These are phyloP conservation scores for Crotalus viridis DNA, from an alignment of 2,113 vertebrate genomes.

Conservation along the genomic window DNA sequence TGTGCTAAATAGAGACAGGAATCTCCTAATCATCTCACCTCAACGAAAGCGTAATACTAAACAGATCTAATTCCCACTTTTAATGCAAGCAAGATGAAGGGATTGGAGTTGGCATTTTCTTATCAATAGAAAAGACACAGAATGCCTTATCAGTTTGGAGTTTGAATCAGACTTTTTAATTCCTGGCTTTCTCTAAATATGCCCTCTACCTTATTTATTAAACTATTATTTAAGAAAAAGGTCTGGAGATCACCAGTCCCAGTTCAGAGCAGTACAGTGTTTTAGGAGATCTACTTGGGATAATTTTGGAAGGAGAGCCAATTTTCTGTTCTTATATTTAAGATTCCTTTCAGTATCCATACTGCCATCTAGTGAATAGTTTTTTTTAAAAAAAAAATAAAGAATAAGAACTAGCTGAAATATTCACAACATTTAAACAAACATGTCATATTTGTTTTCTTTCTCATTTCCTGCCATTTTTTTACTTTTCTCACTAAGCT, in stretches of 20 bases:
- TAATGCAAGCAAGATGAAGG: not conserved
- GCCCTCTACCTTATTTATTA: not conserved
- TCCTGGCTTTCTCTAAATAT: not conserved
- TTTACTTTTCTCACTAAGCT: not conserved
- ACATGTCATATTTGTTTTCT: not conserved
- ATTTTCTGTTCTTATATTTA: not conserved
- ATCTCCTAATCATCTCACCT: not conserved
- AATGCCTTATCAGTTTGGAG: not conserved
- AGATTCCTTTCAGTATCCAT: conserved; percentile 29
- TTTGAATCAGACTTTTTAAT: not conserved
- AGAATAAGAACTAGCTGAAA: not conserved
- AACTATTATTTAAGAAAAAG: not conserved
- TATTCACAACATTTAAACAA: not conserved
- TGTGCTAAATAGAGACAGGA: not conserved
- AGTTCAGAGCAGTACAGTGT: not conserved
- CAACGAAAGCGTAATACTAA: not conserved
- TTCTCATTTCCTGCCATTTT: not conserved
- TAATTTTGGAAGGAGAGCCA: not conserved
- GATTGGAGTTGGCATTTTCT: not conserved
- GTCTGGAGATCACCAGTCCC: too few species aligned
- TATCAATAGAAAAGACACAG: not conserved
- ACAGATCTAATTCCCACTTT: not conserved
- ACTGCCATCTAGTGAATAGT: conserved; percentile 59
- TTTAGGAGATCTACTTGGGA: not conserved
- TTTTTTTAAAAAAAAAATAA: not conserved